phyloP scores from a whole-genome alignment of 2,113 vertebrate genomes.

The Noturus placidus region DNA sequence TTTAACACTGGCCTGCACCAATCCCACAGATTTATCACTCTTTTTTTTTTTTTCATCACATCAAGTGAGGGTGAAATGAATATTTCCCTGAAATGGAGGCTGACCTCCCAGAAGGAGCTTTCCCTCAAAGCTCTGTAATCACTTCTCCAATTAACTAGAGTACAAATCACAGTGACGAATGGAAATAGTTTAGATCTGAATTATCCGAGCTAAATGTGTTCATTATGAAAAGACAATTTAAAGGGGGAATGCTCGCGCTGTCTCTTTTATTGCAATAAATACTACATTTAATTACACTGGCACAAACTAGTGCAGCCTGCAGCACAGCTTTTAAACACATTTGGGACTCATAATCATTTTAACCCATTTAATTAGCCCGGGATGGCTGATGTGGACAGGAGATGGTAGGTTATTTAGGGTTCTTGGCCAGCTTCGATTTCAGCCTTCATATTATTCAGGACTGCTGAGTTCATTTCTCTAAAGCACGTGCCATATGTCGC shows the following conservation, averaged over 20 bases:
- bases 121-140: slow-evolving; percentile 96
- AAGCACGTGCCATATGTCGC: slow-evolving; percentile 29
- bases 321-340: slow-evolving; percentile 62
- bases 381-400: slow-evolving; percentile 27
- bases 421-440: slow-evolving; percentile 42
- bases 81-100: slow-evolving; percentile 88
- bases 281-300: slow-evolving; percentile 54
- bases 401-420: slow-evolving; percentile 38
- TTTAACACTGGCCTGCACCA: slow-evolving; percentile 96
- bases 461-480: slow-evolving; percentile 45
- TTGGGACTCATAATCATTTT: slow-evolving; percentile 56
- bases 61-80: slow-evolving; percentile 92
- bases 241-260: slow-evolving; percentile 74
- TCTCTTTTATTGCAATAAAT: slow-evolving; percentile 92
- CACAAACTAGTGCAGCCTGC: slow-evolving; percentile 50
- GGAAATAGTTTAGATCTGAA: slow-evolving; percentile 96
- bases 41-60: slow-evolving; percentile 86
- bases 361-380: slow-evolving; percentile 48
- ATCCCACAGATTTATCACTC: slow-evolving; percentile 97
- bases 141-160: slow-evolving; percentile 99
- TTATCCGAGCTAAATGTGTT: slow-evolving; percentile 91
- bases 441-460: slow-evolving; percentile 36
- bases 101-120: slow-evolving; percentile 75
- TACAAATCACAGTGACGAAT: slow-evolving; percentile 99
- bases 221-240: slow-evolving; percentile 96